Evolutionary conservation across 2,797 vertebrate species (phyloP).

Genomic region (Alca torda): DNA sequence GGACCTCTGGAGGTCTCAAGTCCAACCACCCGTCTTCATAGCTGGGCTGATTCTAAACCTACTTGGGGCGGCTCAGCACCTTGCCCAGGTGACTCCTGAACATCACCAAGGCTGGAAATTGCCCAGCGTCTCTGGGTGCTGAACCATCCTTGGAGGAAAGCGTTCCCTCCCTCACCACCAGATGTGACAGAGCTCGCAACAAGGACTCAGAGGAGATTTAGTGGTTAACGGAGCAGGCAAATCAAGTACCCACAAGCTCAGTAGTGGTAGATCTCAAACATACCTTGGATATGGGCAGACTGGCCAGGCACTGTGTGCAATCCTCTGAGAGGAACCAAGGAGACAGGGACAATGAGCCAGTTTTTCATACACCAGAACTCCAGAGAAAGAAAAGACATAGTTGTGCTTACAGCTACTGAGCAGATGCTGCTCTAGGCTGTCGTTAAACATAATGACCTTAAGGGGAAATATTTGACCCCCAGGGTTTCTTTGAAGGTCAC

Average conservation of each 20-base stretch:
- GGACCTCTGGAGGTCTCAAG: neutral
- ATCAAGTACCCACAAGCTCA: neutral
- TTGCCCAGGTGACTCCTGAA: neutral
- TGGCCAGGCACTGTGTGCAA: neutral
- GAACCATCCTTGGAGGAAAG: neutral
- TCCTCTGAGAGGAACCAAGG: neutral
- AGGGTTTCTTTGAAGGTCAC: neutral
- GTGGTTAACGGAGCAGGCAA: neutral
- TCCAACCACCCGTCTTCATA: neutral
- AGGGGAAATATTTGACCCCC: neutral
- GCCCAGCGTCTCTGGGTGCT: neutral
- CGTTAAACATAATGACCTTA: neutral
- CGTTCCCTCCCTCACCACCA: neutral
- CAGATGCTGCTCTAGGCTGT: neutral
- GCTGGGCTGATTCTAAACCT: neutral
- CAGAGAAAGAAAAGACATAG: neutral
- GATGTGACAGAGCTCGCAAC: neutral
- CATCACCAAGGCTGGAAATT: neutral
- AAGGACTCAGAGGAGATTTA: neutral
- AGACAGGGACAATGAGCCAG: neutral
- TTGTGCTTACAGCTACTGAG: neutral
- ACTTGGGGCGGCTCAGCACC: neutral
- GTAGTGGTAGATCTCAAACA: neutral
- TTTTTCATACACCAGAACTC: neutral
- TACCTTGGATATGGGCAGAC: neutral